These are phyloP conservation scores for Paraplagusia blochii DNA, from an alignment of 2,113 vertebrate species.

Conservation along the genomic window DNA sequence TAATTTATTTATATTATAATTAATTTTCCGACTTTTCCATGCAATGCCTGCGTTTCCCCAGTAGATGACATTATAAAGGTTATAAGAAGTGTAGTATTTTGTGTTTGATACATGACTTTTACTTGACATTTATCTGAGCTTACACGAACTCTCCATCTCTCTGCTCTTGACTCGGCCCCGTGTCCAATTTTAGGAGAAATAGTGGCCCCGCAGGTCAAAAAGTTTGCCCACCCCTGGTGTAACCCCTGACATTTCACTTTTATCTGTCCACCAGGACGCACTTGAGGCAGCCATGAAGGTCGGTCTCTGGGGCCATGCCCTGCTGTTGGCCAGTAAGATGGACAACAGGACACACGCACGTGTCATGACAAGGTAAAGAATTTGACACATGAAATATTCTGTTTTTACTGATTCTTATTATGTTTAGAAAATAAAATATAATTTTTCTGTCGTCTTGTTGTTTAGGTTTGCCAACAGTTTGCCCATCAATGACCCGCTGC, in stretches of 20 bases:
- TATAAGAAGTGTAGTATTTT: too few relatives aligned
- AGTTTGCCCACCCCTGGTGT: too few relatives aligned
- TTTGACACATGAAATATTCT: background rate
- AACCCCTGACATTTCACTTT: constrained; percentile 1
- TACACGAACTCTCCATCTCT: too few relatives aligned
- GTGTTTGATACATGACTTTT: too few relatives aligned
- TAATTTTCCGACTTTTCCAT: too few relatives aligned
- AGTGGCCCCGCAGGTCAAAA: too few relatives aligned
- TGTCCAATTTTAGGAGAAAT: too few relatives aligned
- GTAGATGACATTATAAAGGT: too few relatives aligned
- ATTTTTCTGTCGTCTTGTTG: constrained; percentile 8
- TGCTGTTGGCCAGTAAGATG: constrained; percentile 97
- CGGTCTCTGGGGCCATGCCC: constrained; percentile 93
- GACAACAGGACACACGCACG: constrained; percentile 93
- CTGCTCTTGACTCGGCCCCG: too few relatives aligned
- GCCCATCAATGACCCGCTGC: constrained; percentile 95
- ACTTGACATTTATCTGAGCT: too few relatives aligned
- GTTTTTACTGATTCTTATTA: background rate
- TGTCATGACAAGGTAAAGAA: constrained; percentile 92
- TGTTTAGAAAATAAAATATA: background rate
- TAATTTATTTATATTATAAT: too few relatives aligned
- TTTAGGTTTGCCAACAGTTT: constrained; percentile 96
- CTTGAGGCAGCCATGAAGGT: constrained; percentile 96
- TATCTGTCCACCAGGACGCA: constrained; percentile 80
- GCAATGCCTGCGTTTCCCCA: too few relatives aligned